phyloP scores from a whole-genome alignment of 2,113 vertebrate genomes.

The Pomatostomus ruficeps region DNA sequence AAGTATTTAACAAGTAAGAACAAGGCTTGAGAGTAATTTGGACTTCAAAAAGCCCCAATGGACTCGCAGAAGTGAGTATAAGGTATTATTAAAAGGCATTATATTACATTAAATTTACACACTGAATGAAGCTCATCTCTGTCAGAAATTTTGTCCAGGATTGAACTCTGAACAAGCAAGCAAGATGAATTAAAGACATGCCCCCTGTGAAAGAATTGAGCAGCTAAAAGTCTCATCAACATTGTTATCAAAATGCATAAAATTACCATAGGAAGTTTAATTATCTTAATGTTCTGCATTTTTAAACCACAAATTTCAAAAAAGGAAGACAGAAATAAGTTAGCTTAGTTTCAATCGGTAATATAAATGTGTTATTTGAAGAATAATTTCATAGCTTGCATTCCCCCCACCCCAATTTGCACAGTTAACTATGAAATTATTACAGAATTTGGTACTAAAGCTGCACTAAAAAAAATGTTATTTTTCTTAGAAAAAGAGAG shows the following conservation, averaged over 20 bases:
- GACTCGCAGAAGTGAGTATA: not conserved
- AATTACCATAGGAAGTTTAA: not conserved
- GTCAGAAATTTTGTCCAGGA: not conserved
- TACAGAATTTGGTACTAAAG: not conserved
- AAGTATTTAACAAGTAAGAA: not conserved
- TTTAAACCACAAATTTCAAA: not conserved
- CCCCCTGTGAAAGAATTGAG: not conserved
- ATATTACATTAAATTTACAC: not conserved
- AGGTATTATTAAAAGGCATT: not conserved
- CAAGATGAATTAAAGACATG: not conserved
- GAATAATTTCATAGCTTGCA: not conserved
- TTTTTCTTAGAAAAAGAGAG: not conserved
- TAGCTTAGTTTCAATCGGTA: not conserved
- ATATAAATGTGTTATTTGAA: not conserved
- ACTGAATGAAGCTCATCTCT: not conserved
- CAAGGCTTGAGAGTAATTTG: not conserved
- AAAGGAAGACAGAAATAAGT: not conserved
- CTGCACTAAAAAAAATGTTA: not conserved
- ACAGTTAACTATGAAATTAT: not conserved
- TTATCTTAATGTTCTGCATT: not conserved
- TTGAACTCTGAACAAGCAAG: not conserved
- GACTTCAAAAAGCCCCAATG: not conserved
- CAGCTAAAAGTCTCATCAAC: not conserved
- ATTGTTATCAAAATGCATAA: not conserved
- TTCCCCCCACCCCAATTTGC: fast-evolving